Evolutionary conservation across 2,797 vertebrate genomes (phyloP).

Genomic region (Darevskia mixta): DNA sequence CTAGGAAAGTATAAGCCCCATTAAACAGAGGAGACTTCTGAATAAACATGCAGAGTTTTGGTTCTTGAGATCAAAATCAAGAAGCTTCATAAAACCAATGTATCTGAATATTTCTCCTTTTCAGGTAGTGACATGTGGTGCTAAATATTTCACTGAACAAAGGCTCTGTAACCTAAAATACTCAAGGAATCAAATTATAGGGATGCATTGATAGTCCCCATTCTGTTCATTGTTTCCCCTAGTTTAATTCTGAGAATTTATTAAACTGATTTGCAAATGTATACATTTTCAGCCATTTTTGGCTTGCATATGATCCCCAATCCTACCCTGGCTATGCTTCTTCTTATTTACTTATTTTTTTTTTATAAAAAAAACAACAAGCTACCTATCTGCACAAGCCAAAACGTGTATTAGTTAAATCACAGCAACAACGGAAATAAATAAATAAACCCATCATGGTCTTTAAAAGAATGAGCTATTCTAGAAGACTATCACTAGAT

Average conservation of each 20-base stretch:
- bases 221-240: not conserved
- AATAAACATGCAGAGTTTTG: not conserved
- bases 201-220: not conserved
- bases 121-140: not conserved
- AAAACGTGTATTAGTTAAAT: not conserved
- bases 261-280: not conserved
- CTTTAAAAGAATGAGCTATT: not conserved
- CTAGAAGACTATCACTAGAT: constrained; percentile 65
- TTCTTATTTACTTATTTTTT: not conserved
- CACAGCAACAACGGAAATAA: not conserved
- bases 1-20: not conserved
- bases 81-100: not conserved
- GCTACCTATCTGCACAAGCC: not conserved
- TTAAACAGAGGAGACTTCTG: not conserved
- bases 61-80: not conserved
- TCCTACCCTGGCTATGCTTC: too few species aligned
- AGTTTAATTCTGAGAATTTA: not conserved
- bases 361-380: not conserved
- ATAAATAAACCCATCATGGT: not conserved
- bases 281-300: not conserved
- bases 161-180: not conserved
- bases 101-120: not conserved
- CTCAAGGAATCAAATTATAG: not conserved
- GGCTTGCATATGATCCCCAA: not conserved
- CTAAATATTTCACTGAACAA: not conserved